A percentile compares a stretch with the other conserved stretches of the same genome.
phyloP scores from a whole-genome alignment of 37 sponge, comb jelly and placozoan genomes.

The Ephydatia muelleri region DNA sequence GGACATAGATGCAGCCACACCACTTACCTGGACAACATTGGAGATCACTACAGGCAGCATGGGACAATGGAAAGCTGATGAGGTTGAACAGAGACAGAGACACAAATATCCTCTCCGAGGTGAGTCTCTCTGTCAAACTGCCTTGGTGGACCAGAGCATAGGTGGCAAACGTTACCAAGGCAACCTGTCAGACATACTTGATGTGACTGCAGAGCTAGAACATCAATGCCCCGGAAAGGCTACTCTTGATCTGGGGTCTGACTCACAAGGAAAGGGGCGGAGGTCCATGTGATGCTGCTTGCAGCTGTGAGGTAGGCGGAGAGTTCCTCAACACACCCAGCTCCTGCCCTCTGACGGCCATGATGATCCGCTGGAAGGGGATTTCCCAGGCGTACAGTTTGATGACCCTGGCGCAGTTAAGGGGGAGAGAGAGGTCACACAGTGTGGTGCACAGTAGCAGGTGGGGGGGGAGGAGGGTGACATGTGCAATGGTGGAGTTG shows the following conservation, averaged over 20 bases:
- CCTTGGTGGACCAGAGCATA: slow-evolving; percentile 34
- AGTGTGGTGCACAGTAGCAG: neutral
- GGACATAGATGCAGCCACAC: slow-evolving; percentile 16
- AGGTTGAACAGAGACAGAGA: slow-evolving; percentile 86
- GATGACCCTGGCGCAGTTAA: slow-evolving; percentile 66
- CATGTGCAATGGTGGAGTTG: neutral
- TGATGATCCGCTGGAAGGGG: slow-evolving; percentile 64
- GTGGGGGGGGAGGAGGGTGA: neutral
- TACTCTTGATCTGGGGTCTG: neutral
- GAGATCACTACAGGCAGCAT: slow-evolving; percentile 72
- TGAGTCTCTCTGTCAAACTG: slow-evolving; percentile 47
- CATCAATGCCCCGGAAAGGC: neutral
- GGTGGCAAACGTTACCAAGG: slow-evolving; percentile 76
- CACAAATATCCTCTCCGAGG: slow-evolving; percentile 79
- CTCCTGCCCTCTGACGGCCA: slow-evolving; percentile 73
- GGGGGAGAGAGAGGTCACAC: neutral
- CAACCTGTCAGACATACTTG: slow-evolving; percentile 36
- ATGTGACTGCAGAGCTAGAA: neutral
- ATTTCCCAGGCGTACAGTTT: slow-evolving; percentile 98
- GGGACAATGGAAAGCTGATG: slow-evolving; percentile 64
- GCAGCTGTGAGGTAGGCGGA: slow-evolving; percentile 68
- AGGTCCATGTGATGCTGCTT: slow-evolving; percentile 82
- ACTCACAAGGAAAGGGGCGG: slow-evolving; percentile 89
- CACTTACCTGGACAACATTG: slow-evolving; percentile 62
- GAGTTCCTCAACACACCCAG: slow-evolving; percentile 60